A percentile compares a stretch with the other conserved stretches of the same genome.
Evolutionary conservation across 2,797 vertebrate genomes (phyloP).

Genomic region (Ceryle rudis): DNA sequence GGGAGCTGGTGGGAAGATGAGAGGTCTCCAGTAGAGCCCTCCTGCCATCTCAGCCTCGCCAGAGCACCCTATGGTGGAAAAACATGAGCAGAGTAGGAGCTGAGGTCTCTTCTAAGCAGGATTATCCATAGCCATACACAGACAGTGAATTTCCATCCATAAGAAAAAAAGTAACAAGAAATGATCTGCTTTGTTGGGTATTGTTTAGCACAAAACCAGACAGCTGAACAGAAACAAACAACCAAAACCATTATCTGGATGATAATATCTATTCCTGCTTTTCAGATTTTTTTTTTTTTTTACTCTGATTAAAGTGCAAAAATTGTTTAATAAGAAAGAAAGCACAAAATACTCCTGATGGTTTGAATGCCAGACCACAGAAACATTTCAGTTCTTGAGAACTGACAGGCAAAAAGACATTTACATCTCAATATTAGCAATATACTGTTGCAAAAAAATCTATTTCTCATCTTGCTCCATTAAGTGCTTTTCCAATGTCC

Average conservation of each 20-base stretch:
- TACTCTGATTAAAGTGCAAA: background rate
- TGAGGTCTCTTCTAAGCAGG: background rate
- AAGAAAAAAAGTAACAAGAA: background rate
- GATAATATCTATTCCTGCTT: background rate
- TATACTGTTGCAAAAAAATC: background rate
- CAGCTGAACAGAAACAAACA: background rate
- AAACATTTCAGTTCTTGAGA: background rate
- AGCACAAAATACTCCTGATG: background rate
- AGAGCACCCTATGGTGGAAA: background rate
- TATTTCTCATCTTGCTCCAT: background rate
- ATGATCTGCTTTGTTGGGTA: background rate
- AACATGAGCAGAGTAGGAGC: background rate
- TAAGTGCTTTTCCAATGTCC: background rate
- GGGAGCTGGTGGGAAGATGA: background rate
- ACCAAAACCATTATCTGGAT: background rate
- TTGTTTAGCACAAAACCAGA: background rate
- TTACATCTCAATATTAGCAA: background rate
- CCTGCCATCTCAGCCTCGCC: background rate
- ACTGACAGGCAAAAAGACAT: background rate
- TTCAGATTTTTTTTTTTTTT: background rate
- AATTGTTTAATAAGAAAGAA: background rate
- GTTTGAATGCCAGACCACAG: background rate
- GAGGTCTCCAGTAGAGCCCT: background rate
- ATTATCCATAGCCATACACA: background rate
- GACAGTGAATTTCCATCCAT: background rate